phyloP scores from a whole-genome alignment of 2,113 vertebrate genomes.

The Poicephalus gulielmi region DNA sequence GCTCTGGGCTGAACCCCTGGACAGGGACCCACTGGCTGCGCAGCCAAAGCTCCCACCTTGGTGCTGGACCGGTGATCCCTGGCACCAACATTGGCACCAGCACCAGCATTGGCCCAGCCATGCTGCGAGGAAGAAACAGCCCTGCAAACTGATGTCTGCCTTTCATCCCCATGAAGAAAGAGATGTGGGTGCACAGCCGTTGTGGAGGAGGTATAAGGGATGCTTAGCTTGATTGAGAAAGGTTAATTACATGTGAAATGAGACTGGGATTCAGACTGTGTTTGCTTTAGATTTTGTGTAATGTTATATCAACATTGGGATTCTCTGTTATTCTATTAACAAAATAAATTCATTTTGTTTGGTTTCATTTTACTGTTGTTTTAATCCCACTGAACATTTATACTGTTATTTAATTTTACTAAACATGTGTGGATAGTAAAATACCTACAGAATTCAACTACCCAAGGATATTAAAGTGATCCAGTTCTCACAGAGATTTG shows the following conservation, averaged over 20 bases:
- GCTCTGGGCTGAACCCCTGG: not conserved
- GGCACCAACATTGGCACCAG: rapidly evolving
- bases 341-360: conserved; percentile 85
- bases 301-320: conserved; percentile 83
- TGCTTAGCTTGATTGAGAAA: conserved; percentile 82
- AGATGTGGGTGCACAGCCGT: not conserved
- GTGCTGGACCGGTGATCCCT: rapidly evolving
- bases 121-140: rapidly evolving
- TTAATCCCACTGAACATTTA: conserved; percentile 81
- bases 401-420: conserved; percentile 81
- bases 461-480: conserved; percentile 78
- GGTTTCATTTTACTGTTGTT: conserved; percentile 82
- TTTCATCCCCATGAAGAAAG: not conserved
- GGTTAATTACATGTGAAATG: conserved; percentile 86
- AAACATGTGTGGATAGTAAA: conserved; percentile 80
- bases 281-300: conserved; percentile 82
- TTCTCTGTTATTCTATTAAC: conserved; percentile 82
- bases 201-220: conserved; percentile 63
- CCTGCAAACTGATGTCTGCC: not conserved
- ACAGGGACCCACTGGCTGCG: not conserved
- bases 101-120: rapidly evolving
- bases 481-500: conserved; percentile 79
- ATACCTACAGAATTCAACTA: conserved; percentile 79
- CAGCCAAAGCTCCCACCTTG: rapidly evolving
- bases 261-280: conserved; percentile 79